These are phyloP conservation scores for Garra rufa DNA, from an alignment of 2,113 vertebrate species.

Conservation along the genomic window DNA sequence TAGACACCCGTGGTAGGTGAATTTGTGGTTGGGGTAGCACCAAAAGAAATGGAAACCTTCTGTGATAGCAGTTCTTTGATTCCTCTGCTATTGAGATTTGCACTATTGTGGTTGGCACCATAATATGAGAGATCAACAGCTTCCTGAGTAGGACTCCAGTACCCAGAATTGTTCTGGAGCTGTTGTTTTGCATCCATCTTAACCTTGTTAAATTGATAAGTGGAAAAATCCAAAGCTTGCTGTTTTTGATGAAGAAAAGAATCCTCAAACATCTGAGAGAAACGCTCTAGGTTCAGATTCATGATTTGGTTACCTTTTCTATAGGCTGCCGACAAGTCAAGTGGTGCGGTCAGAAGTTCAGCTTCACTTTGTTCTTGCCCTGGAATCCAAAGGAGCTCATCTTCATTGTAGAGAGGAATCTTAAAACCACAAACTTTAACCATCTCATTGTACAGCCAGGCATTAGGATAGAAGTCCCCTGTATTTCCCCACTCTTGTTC, in stretches of 20 bases:
- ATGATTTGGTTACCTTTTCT: conserved; percentile 85
- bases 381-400: conserved; percentile 86
- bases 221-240: conserved; percentile 83
- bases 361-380: conserved; percentile 78
- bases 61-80: conserved; percentile 73
- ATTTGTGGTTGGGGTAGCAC: conserved; percentile 60
- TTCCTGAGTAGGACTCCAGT: conserved; percentile 71
- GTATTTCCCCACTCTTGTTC: conserved; percentile 78
- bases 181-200: conserved; percentile 80
- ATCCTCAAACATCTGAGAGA: conserved; percentile 89
- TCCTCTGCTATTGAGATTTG: conserved; percentile 69
- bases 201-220: conserved; percentile 85
- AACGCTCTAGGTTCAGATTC: conserved; percentile 87
- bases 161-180: conserved; percentile 55
- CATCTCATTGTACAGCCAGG: conserved; percentile 79
- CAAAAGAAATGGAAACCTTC: conserved; percentile 73
- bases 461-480: conserved; percentile 72
- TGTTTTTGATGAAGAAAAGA: conserved; percentile 81
- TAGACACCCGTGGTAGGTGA: conserved; percentile 69
- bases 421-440: conserved; percentile 89
- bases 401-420: conserved; percentile 86
- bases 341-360: conserved; percentile 80
- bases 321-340: conserved; percentile 89
- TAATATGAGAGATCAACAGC: conserved; percentile 83
- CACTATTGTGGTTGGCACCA: conserved; percentile 56